These are phyloP conservation scores for Morone chrysops DNA, from an alignment of 2,113 vertebrate species.

Conservation along the genomic window DNA sequence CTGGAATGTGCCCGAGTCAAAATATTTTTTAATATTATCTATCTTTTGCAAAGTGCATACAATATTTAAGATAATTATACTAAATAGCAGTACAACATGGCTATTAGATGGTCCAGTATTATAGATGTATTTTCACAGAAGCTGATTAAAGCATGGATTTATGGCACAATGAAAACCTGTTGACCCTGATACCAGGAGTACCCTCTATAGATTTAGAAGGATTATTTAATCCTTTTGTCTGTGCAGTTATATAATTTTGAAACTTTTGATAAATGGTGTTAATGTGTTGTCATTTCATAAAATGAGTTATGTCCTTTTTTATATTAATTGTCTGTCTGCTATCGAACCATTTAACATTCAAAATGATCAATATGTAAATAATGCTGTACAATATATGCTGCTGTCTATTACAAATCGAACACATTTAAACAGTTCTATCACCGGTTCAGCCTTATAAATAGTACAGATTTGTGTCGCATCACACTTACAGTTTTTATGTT, in stretches of 20 bases:
- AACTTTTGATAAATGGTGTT: slow-evolving; percentile 41
- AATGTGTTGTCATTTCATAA: slow-evolving; percentile 47
- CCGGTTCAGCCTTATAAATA: background rate
- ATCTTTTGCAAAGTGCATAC: background rate
- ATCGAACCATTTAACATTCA: slow-evolving; percentile 5
- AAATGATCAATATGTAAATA: slow-evolving; percentile 21
- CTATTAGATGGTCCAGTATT: slow-evolving; percentile 5
- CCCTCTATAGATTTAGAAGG: slow-evolving; percentile 66
- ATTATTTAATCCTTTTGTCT: slow-evolving; percentile 62
- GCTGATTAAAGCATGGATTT: background rate
- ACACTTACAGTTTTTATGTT: background rate
- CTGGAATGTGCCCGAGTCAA: slow-evolving; percentile 28
- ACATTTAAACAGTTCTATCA: background rate
- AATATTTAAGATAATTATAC: background rate
- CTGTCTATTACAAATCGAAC: slow-evolving; percentile 5
- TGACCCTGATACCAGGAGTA: slow-evolving; percentile 73
- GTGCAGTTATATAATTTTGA: slow-evolving; percentile 45
- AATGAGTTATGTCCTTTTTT: slow-evolving; percentile 29
- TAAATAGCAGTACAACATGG: background rate
- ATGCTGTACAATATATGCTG: slow-evolving; percentile 5
- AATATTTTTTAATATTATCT: background rate
- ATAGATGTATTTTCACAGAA: background rate
- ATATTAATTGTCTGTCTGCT: slow-evolving; percentile 12
- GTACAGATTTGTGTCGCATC: background rate
- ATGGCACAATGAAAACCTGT: slow-evolving; percentile 71